phyloP scores from a whole-genome alignment of 2,113 vertebrate species.

The Burhinus oedicnemus region DNA sequence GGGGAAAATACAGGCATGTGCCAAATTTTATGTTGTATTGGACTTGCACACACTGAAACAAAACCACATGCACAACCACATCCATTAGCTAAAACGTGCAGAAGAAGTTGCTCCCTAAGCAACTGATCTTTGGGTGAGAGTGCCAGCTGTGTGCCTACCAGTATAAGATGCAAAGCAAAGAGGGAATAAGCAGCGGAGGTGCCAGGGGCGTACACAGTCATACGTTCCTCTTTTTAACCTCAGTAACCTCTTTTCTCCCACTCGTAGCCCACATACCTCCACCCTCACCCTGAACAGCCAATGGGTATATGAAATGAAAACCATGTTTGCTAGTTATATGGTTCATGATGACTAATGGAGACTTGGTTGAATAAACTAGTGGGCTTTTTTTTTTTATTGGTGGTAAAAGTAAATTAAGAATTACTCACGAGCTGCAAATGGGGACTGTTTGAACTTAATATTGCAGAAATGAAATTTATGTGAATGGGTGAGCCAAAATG shows the following conservation, averaged over 20 bases:
- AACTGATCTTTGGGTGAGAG: not conserved
- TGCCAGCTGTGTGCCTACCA: not conserved
- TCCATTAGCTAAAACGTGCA: not conserved
- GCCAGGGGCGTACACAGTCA: constrained; percentile 42
- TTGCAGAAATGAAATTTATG: not conserved
- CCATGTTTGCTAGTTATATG: not conserved
- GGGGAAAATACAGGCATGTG: not conserved
- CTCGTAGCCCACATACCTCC: constrained; percentile 36
- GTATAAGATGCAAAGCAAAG: not conserved
- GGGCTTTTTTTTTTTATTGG: not conserved
- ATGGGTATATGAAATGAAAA: constrained; percentile 5
- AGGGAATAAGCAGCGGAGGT: not conserved
- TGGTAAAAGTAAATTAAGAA: constrained; percentile 33
- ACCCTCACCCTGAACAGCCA: constrained; percentile 48
- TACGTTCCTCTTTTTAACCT: constrained; percentile 61
- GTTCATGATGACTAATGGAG: constrained; percentile 60
- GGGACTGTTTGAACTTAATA: not conserved
- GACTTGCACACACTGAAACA: not conserved
- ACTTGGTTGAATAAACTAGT: constrained; percentile 20
- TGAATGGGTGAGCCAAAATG: constrained; percentile 2
- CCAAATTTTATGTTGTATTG: not conserved
- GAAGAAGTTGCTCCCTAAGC: not conserved
- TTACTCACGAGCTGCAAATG: not conserved
- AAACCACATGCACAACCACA: not conserved
- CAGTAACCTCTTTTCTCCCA: constrained; percentile 59